Conservation (phyloP, 2,797 vertebrate genomes). For the Lemur catta region DNA sequence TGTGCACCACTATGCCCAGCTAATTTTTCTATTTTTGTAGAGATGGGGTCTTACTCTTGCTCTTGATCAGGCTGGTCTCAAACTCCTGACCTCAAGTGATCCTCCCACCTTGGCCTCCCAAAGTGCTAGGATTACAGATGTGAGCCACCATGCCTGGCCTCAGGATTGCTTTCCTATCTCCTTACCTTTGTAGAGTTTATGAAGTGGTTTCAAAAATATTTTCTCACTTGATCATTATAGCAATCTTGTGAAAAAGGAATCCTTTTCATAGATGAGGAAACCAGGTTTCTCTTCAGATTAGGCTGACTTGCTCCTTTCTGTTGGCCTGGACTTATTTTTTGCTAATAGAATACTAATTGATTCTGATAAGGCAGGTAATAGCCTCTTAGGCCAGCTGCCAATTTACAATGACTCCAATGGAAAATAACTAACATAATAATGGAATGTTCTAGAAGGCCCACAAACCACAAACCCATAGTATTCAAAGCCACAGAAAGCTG, state of each 20-base stretch:
- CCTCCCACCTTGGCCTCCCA: background rate
- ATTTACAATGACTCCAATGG: constrained; percentile 51
- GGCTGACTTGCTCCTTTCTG: constrained; percentile 22
- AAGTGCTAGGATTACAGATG: background rate
- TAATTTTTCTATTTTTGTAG: background rate
- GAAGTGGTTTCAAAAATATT: constrained; percentile 35
- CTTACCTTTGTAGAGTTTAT: background rate
- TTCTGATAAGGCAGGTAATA: constrained; percentile 50
- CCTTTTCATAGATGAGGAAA: constrained; percentile 40
- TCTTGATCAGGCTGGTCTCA: background rate
- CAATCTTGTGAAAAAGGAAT: background rate
- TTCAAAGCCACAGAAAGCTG: constrained; percentile 21
- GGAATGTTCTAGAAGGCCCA: constrained; percentile 29
- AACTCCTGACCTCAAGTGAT: background rate
- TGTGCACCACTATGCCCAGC: background rate
- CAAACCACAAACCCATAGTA: constrained; percentile 11
- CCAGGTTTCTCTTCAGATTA: constrained; percentile 12
- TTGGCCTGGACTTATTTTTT: constrained; percentile 51
- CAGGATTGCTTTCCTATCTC: background rate
- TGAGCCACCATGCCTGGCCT: background rate
- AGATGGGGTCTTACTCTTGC: background rate
- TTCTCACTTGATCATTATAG: constrained; percentile 21
- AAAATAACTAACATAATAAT: constrained; percentile 57
- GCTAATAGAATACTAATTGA: constrained; percentile 52
- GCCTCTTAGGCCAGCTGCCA: constrained; percentile 26